Conservation (phyloP, 2,113 vertebrate species). For the Microtus pennsylvanicus region DNA sequence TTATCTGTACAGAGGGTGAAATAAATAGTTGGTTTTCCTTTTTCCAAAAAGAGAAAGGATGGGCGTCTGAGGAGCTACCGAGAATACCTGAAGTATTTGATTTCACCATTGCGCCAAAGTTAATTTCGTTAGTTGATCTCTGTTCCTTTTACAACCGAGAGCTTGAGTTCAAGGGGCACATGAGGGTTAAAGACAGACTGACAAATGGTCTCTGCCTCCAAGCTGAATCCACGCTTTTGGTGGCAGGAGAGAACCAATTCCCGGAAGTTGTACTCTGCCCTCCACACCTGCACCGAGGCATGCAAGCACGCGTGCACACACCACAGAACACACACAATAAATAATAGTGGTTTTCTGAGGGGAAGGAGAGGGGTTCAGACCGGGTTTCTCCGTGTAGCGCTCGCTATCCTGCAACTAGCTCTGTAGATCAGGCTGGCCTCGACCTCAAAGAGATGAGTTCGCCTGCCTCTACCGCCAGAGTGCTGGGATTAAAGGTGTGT, state of each 20-base stretch:
- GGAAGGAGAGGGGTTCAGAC: not conserved
- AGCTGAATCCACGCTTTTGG: not conserved
- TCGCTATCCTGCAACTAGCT: not conserved
- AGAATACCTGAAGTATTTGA: not conserved
- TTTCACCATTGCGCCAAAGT: conserved; percentile 36
- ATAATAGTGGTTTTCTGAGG: not conserved
- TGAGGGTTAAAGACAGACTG: not conserved
- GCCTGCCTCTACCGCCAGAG: not conserved
- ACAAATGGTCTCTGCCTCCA: not conserved
- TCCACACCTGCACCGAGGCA: not conserved
- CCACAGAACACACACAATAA: not conserved
- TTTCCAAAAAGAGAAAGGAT: not conserved
- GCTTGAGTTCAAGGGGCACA: not conserved
- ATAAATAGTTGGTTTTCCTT: not conserved
- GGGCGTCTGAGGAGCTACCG: not conserved
- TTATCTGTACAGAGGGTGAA: not conserved
- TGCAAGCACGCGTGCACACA: not conserved
- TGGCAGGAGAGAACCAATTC: not conserved
- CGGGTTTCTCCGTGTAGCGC: not conserved
- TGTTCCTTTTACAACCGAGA: not conserved
- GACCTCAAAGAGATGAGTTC: not conserved
- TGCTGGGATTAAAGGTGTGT: not conserved
- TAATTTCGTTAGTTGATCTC: not conserved
- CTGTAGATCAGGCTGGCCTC: not conserved
- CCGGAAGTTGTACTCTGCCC: not conserved